Evolutionary conservation across 1,140 invertebrate species (phyloP), one percentile per base, ranked within the genome.

Genomic region (Drosophila seguyi): DNA sequence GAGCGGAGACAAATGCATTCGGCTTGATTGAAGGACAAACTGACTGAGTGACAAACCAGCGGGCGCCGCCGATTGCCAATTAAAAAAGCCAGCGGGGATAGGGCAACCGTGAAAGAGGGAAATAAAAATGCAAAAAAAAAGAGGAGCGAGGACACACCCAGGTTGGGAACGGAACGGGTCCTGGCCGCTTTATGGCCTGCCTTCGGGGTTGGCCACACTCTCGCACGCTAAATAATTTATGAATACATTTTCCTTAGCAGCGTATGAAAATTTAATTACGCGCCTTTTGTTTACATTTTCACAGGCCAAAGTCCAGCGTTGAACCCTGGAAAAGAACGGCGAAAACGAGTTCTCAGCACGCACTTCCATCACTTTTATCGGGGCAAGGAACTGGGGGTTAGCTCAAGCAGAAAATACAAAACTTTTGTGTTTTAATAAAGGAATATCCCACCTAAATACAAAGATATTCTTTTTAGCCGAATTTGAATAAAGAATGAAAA

Each of bases 251-350:
- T 77, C 67, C 79, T 69, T 67, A 63, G 55, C 68, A 38, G 61
- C 65, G 60, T 77, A 87, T 87, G 63, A 88, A 87, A 87, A 88
- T 87, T 87, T 87, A 87, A 87, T 87, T 88, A 88, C 71, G 68
- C 84, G 75, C 72, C 71, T 80, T 73, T 87, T 86, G 82, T 86
- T 87, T 83, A 88, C 79, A 66, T 83, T 82, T 88, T 60, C 72
- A 83, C 79, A 69, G 65, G 58, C 62, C 83, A 73, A 75, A 76
- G 79, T 55, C 69, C 79, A 58, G 38, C 41, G 61, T 16, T 16
- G 25, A 41, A 50, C 36, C 66, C 56, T 14, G 14, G 22, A 14
- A 36, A 25, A n/a, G 18, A 38, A 25, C 14, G 27, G 16, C 34
- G 22, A 78, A 81, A 81, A 85, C 77, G 81, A 52, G 81, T 73